Evolutionary conservation across 2,113 vertebrate species (phyloP), one percentile per base, ranked within the genome.

Genomic region (Gavialis gangeticus): DNA sequence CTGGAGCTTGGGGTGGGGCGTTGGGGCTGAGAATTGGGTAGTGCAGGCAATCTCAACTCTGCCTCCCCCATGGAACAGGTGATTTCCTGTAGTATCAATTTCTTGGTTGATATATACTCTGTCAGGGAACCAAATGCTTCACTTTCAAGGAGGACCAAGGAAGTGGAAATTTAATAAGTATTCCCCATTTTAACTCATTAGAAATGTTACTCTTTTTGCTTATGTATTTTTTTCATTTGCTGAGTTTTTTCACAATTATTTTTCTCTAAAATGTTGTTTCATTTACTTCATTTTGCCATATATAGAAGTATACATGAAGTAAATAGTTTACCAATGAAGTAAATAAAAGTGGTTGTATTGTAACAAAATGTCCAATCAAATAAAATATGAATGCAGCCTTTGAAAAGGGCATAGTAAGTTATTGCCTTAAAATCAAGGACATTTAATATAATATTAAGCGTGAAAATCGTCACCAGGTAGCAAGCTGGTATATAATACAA

Each of bases 261-360:
- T 94, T 91, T 90, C 57, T 86, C 84, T 37, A 73, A 84, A 86
- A 91, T 88, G 16, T 5, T 60, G 30, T 73, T 90, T 93, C 34
- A 88, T 84, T 91, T 90, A 63, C 82, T 10, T 4, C 71, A 67
- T 28, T 46, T 46, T 46, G 46, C 67, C 79, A 60, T 87, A 84
- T 34, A 75, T 54, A 55, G 79, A 58, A 69, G 54, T 82, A 86
- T 91, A 86, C 30, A 69, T 22, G 10, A 84, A 71, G 75, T 91
- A 90, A 79, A 88, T 73, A 91, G 60, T 25, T 88, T 14, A 46
- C 46, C 8, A 46, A 46, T 46, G 9, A 46, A 46, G 46, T 46
- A 46, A 46, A 46, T 46, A 46, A 9, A 46, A 46, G 9, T n/a
- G 84, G 14, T 80, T 25, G 54, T 17, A 37, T 34, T 37, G 67